These are phyloP conservation scores for Gymnoscopelus braueri DNA, from an alignment of 2,797 vertebrate genomes.

Conservation along the genomic window DNA sequence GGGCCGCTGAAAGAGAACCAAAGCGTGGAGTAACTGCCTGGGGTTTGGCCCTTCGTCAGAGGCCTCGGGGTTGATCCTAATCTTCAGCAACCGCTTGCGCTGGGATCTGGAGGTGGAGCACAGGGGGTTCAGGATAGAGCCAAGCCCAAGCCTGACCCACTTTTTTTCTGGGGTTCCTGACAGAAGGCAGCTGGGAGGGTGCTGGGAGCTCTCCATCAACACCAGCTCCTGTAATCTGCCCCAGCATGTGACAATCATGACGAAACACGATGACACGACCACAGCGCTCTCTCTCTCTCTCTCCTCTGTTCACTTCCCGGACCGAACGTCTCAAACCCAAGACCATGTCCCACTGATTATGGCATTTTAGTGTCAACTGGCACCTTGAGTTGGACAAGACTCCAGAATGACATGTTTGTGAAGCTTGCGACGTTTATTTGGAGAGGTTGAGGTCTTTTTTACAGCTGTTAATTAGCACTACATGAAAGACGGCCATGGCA, in stretches of 20 bases:
- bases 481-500: slow-evolving; percentile 15
- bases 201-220: slow-evolving; percentile 74
- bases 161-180: slow-evolving; percentile 63
- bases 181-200: slow-evolving; percentile 57
- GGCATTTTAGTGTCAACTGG: slow-evolving; percentile 79
- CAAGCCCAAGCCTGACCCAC: slow-evolving; percentile 71
- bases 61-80: slow-evolving; percentile 59
- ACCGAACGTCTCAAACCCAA: slow-evolving; percentile 70
- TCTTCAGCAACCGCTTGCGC: slow-evolving; percentile 43
- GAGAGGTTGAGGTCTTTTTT: slow-evolving; percentile 56
- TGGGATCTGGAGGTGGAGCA: slow-evolving; percentile 52
- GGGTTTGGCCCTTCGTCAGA: slow-evolving; percentile 50
- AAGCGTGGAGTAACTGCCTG: slow-evolving; percentile 7
- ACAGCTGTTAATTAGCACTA: slow-evolving; percentile 49
- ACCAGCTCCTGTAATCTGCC: slow-evolving; percentile 69
- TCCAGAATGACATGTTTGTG: slow-evolving; percentile 55
- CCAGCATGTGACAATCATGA: slow-evolving; percentile 77
- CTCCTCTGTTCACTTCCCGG: slow-evolving; percentile 64
- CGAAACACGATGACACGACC: slow-evolving; percentile 64
- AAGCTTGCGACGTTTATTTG: slow-evolving; percentile 56
- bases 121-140: slow-evolving; percentile 55
- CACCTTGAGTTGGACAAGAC: slow-evolving; percentile 66
- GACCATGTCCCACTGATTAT: slow-evolving; percentile 74
- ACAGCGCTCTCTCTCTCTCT: slow-evolving; percentile 14
- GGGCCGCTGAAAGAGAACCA: slow-evolving; percentile 4